phyloP scores from a whole-genome alignment of 2,797 vertebrate species.

The Channallabes apus region DNA sequence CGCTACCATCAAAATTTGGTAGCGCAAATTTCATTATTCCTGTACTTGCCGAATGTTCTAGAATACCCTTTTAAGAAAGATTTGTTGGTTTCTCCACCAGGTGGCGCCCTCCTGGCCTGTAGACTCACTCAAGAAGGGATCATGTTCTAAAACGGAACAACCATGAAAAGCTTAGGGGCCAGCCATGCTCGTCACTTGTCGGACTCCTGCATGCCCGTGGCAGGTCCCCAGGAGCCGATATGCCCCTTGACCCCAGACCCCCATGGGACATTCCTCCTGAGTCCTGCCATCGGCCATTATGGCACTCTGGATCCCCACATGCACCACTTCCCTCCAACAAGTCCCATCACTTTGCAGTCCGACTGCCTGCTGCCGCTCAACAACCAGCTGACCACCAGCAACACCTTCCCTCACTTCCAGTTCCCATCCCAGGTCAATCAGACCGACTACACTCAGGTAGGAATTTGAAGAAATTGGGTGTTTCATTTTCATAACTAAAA shows the following conservation, averaged over 20 bases:
- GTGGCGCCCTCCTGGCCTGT: slow-evolving; percentile 64
- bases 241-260: slow-evolving; percentile 79
- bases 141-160: slow-evolving; percentile 76
- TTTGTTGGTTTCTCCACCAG: slow-evolving; percentile 59
- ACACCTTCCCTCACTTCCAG: slow-evolving; percentile 95
- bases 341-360: slow-evolving; percentile 76
- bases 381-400: slow-evolving; percentile 91
- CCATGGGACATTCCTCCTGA: slow-evolving; percentile 88
- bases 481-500: background rate
- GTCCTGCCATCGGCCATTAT: slow-evolving; percentile 87
- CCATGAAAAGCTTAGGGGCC: slow-evolving; percentile 97
- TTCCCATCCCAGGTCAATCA: slow-evolving; percentile 85
- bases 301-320: slow-evolving; percentile 83
- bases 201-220: slow-evolving; percentile 88
- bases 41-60: background rate
- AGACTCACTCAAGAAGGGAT: slow-evolving; percentile 57
- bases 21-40: background rate
- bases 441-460: slow-evolving; percentile 55
- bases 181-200: slow-evolving; percentile 94
- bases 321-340: slow-evolving; percentile 76
- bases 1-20: background rate
- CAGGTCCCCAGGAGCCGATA: slow-evolving; percentile 88
- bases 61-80: background rate
- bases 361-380: slow-evolving; percentile 87
- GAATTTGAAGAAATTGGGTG: slow-evolving; percentile 12